phyloP scores from a whole-genome alignment of 2,113 vertebrate species.

The Lethenteron reissneri region DNA sequence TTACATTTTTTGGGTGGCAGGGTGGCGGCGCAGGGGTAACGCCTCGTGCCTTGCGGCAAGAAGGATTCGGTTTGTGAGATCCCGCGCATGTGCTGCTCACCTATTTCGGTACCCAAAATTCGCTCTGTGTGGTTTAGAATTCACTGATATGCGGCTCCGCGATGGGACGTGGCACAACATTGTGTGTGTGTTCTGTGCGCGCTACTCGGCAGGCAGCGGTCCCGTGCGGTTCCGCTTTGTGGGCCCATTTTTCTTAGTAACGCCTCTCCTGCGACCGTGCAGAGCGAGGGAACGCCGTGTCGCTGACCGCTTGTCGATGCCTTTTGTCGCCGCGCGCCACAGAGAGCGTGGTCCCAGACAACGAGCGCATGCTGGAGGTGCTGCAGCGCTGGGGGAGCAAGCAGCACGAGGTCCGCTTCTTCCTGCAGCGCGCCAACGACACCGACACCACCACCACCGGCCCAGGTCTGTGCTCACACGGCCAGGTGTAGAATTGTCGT shows the following conservation, averaged over 20 bases:
- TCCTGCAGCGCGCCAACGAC: not conserved
- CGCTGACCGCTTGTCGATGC: not conserved
- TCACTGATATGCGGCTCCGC: not conserved
- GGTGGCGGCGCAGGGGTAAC: too few species aligned
- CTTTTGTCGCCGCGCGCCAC: not conserved
- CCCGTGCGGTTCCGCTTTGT: not conserved
- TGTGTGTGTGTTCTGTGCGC: not conserved
- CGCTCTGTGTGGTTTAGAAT: too few species aligned
- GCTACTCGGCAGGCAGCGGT: not conserved
- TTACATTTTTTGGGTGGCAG: too few species aligned
- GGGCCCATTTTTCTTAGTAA: not conserved
- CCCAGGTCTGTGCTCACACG: not conserved
- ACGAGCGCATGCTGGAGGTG: conserved; percentile 4
- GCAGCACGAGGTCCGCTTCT: conserved; percentile 4
- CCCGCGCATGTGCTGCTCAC: too few species aligned
- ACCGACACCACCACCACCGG: not conserved
- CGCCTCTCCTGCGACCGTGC: not conserved
- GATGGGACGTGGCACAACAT: not conserved
- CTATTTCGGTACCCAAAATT: too few species aligned
- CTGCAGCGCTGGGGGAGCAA: conserved; percentile 5
- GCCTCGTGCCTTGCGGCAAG: too few species aligned
- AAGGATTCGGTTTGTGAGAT: too few species aligned
- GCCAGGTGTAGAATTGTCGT: conserved; percentile 3
- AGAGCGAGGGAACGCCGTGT: not conserved
- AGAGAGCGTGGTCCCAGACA: not conserved